Evolutionary conservation across 2,888 invertebrate species (phyloP), one percentile per base, ranked within the genome.

Genomic region (Andrena dorsata): DNA sequence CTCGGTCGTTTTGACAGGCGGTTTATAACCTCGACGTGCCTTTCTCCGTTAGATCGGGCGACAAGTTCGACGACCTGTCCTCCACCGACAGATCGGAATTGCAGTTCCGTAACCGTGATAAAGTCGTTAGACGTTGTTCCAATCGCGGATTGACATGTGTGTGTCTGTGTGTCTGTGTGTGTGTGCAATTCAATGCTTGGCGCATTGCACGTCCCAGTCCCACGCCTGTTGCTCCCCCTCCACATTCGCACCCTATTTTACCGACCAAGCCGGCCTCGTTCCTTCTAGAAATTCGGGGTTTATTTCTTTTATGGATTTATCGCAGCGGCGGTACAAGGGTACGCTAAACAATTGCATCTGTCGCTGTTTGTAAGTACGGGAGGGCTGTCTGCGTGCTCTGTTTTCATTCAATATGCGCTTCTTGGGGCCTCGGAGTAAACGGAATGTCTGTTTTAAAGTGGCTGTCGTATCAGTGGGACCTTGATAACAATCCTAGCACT

Each of bases 1-100:
- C 65, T 74, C 81, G 65, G 76, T 70, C 23, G 60, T 78, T 79
- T 84, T 83, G 81, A 82, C 85, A 75, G 77, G 32, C 75, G 26
- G 41, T 23, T 73, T 63, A 79, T 79, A 80, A 83, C 82, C 80
- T 74, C 76, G 78, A 76, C 82, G 63, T 65, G 75, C 76, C 82
- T 86, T 82, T 86, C 80, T 78, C 73, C 8, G 47, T 30, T 23
- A 30, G 65, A 72, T 68, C 61, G 23, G 51, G 61, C 63, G 49
- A 56, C 61, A 76, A 73, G 82, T 86, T 84, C 82, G 64, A 82
- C 66, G 76, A 82, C 80, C 72, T 69, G 58, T 16, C 10, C 64
- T 35, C n/a, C 28, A 69, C 68, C 74, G 68, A 68, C 68, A 64
- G 53, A 76, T 80, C 66, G 60, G 64, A 76, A 78, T 58, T 63